A percentile compares a stretch with the other conserved stretches of the same genome.
Evolutionary conservation across 1,140 invertebrate genomes (phyloP).

Genomic region (Frieseomelitta varia): DNA sequence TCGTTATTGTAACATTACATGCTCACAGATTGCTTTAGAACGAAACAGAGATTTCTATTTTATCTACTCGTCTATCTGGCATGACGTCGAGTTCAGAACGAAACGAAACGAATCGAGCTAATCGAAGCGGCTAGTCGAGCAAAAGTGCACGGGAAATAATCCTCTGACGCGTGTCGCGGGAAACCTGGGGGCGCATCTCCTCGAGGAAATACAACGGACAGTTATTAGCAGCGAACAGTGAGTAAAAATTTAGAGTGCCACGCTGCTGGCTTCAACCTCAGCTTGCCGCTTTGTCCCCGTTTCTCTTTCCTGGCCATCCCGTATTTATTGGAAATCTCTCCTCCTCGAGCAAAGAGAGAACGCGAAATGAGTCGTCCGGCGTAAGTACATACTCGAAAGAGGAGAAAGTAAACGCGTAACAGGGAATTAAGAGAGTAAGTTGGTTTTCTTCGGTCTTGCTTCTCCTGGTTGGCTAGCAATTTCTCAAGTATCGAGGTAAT

Average conservation of each 20-base stretch:
- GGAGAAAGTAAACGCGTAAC: not conserved
- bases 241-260: slow-evolving; percentile 23
- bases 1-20: too few species aligned
- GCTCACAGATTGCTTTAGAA: too few species aligned
- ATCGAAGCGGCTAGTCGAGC: not conserved
- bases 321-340: slow-evolving; percentile 16
- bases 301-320: not conserved
- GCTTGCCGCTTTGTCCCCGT: not conserved
- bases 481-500: not conserved
- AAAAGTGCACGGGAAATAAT: not conserved
- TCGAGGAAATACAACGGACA: not conserved
- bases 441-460: not conserved
- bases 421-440: not conserved
- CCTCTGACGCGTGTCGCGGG: not conserved
- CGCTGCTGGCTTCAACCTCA: slow-evolving; percentile 15
- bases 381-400: slow-evolving; percentile 12
- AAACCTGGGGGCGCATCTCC: not conserved
- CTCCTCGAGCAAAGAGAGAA: slow-evolving; percentile 2
- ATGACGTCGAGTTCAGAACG: not conserved
- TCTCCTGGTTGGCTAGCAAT: not conserved
- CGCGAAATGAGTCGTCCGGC: slow-evolving; percentile 4
- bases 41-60: too few species aligned
- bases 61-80: not conserved
- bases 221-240: not conserved
- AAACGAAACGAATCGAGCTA: not conserved